These are phyloP conservation scores for Condylura cristata DNA, from an alignment of 2,113 vertebrate genomes.

Conservation along the genomic window DNA sequence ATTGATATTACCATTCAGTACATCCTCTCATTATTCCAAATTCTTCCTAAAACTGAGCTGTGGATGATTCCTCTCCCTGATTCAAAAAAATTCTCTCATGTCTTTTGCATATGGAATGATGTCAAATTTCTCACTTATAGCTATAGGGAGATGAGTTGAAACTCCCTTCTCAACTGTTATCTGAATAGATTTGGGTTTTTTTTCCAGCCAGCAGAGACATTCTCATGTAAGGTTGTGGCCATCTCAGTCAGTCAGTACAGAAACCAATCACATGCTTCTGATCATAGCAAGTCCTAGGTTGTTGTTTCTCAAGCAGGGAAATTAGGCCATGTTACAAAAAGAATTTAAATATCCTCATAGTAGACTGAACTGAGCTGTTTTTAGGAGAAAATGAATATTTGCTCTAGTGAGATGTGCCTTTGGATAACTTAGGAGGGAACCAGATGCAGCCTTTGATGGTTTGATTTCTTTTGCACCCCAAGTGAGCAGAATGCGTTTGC, in stretches of 20 bases:
- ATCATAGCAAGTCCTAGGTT: background rate
- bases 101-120: background rate
- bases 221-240: background rate
- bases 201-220: background rate
- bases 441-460: background rate
- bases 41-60: conserved; percentile 4
- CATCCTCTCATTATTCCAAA: background rate
- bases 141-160: background rate
- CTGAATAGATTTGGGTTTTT: background rate
- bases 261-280: background rate
- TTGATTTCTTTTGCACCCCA: background rate
- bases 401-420: background rate
- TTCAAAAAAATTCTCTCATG: conserved; percentile 32
- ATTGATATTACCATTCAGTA: background rate
- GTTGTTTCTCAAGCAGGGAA: conserved; percentile 3
- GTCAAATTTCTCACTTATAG: background rate
- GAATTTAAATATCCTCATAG: background rate
- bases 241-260: background rate
- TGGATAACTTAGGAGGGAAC: background rate
- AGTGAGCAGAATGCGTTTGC: background rate
- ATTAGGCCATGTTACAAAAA: background rate
- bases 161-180: background rate
- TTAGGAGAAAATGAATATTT: conserved; percentile 32
- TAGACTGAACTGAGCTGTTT: background rate
- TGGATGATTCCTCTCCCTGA: background rate